Evolutionary conservation across 2,113 vertebrate species (phyloP), one percentile per base, ranked within the genome.

Genomic region (Elachura formosa): DNA sequence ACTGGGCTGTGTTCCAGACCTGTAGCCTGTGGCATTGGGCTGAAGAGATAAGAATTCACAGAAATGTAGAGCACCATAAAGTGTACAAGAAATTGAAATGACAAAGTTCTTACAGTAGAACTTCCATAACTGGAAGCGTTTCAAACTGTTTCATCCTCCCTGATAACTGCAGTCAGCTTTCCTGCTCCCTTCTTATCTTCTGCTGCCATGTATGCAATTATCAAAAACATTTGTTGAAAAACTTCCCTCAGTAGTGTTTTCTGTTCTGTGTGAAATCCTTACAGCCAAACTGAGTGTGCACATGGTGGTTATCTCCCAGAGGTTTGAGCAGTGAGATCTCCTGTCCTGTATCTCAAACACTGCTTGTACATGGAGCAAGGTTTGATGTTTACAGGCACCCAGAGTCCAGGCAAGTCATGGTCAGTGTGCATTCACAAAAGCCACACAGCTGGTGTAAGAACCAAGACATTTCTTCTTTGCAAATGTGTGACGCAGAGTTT

Each of bases 91-190:
- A 96, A 95, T 90, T 77, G 85, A 95, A 97, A 93, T 68, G 69
- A 94, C 92, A 90, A 89, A 97, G 91, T 97, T 94, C 91, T 95
- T 90, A 71, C 85, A 94, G 82, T 49, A 94, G 88, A 95, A 87
- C 84, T 88, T 84, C 84, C 38, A 13, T 80, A 92, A 96, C 8
- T 63, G 95, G 93, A 86, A 97, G 87, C 2, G 1, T 90, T 96
- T 93, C 90, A 94, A 94, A 86, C 71, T 41, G 80, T 72, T 96
- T 75, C 9, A 8, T 81, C 74, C 64, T 93, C 63, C 71, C 87
- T 80, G 96, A 97, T 96, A 91, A 97, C 95, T 6, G n/a, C 23
- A 34, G 75, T 10, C 64, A 80, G 81, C 83, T 95, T 94, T 93
- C 90, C 93, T 71, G 52, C 52, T 95, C 15, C 84, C 26, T 46